These are phyloP conservation scores for Vidua chalybeata DNA, from an alignment of 2,113 vertebrate species.

Conservation along the genomic window DNA sequence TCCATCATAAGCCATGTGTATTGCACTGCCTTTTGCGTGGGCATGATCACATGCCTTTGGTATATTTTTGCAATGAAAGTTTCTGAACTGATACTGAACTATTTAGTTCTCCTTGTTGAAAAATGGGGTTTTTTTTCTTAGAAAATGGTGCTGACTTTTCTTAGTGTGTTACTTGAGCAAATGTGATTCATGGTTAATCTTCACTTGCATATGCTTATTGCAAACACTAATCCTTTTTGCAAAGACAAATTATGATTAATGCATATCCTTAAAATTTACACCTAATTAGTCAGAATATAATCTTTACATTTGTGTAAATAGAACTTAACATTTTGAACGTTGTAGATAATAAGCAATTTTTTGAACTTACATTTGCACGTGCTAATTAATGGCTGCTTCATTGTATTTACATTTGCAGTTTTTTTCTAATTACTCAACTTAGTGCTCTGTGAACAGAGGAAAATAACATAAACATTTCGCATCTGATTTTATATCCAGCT, in stretches of 20 bases:
- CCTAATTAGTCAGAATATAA: conserved; percentile 56
- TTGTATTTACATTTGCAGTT: conserved; percentile 34
- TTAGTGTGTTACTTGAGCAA: not conserved
- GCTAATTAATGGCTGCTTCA: not conserved
- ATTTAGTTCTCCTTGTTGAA: not conserved
- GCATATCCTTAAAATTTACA: conserved; percentile 36
- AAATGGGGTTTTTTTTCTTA: not conserved
- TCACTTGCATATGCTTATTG: conserved; percentile 21
- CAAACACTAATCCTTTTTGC: conserved; percentile 38
- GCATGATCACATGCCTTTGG: not conserved
- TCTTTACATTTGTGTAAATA: conserved; percentile 41
- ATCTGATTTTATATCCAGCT: not conserved
- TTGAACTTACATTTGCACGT: conserved; percentile 33
- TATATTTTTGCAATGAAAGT: not conserved
- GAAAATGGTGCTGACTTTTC: not conserved
- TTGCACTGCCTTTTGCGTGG: not conserved
- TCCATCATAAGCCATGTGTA: rapidly evolving
- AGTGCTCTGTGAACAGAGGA: not conserved
- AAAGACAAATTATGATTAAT: conserved; percentile 54
- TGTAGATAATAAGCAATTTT: conserved; percentile 16
- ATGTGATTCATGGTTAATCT: conserved; percentile 18
- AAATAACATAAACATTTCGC: not conserved
- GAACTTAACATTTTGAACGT: conserved; percentile 17
- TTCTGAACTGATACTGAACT: not conserved
- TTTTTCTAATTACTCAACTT: not conserved